Evolutionary conservation across 2,888 invertebrate genomes (phyloP), one percentile per base, ranked within the genome.

Genomic region (Colletes collaris): DNA sequence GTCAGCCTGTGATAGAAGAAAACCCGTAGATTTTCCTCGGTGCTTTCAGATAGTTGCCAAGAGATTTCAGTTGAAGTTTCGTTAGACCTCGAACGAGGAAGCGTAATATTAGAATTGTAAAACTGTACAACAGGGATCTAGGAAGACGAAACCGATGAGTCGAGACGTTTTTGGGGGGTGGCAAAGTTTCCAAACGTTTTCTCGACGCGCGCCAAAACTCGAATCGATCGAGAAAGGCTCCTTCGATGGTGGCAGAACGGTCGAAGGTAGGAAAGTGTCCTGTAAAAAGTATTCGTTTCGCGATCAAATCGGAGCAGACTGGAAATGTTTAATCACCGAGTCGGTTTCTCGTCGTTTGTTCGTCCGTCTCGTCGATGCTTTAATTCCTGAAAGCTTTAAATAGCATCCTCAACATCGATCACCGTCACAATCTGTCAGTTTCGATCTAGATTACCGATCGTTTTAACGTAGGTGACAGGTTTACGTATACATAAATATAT

Each of bases 391-490:
- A 73, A n/a, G 49, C 65, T 60, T 73, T 50, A 56, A 27, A 19
- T 19, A 37, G 13, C 49, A 50, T 58, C 19, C 13, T 37, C 5
- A 11, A 46, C 63, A 53, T 76, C 76, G 63, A 63, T 67, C 69
- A 63, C 50, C 37, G 27, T 73, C 49, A 35, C 44, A 50, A 66
- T 76, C 52, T 40, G 55, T 64, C 60, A n/a, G 13, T 60, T 56
- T 63, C 66, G 55, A 75, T 58, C 52, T 52, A 19, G 19, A 76
- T 60, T 19, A 52, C 40, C 16, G 35, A 11, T 56, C 59, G 50
- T 67, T 77, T 76, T 64, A 77, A 68, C n/a, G n/a, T 49, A 35
- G 63, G 58, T 77, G 77, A 77, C 68, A 76, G 37, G 63, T 62
- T 66, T 52, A 27, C 19, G 2, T 67, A 13, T 35, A 3, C 10